phyloP scores from a whole-genome alignment of 2,797 vertebrate genomes.

The Acropternis orthonyx region DNA sequence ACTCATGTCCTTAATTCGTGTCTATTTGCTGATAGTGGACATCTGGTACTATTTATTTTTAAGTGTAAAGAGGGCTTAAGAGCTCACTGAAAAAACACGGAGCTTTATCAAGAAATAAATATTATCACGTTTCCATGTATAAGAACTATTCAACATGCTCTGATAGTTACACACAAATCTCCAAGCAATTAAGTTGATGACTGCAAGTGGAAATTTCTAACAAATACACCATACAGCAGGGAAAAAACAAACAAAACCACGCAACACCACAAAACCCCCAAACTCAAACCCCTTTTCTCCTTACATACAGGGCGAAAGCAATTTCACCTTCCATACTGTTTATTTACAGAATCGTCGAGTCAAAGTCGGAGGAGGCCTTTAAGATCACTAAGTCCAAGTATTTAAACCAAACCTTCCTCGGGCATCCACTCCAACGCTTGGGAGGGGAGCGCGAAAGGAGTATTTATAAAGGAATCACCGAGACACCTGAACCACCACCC shows the following conservation, averaged over 20 bases:
- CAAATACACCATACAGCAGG: background rate
- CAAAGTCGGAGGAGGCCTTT: background rate
- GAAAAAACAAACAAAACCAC: background rate
- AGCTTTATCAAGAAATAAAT: background rate
- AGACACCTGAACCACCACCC: background rate
- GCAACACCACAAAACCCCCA: fast-evolving
- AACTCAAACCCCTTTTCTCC: background rate
- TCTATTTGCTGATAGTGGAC: fast-evolving
- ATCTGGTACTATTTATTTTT: background rate
- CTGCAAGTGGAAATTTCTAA: background rate
- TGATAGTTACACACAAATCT: background rate
- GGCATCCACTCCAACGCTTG: background rate
- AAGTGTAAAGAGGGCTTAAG: background rate
- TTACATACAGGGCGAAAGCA: fast-evolving
- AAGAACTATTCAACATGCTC: background rate
- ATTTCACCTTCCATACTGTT: background rate
- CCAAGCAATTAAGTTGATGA: background rate
- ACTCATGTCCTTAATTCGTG: background rate
- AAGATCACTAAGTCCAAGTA: background rate
- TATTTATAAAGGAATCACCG: no score
- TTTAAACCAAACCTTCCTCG: background rate
- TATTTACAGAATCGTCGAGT: background rate
- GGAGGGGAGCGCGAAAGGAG: background rate
- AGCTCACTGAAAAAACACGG: background rate
- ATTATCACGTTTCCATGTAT: no score